These are phyloP conservation scores for Dendropsophus ebraccatus DNA, from an alignment of 2,113 vertebrate genomes.

Conservation along the genomic window DNA sequence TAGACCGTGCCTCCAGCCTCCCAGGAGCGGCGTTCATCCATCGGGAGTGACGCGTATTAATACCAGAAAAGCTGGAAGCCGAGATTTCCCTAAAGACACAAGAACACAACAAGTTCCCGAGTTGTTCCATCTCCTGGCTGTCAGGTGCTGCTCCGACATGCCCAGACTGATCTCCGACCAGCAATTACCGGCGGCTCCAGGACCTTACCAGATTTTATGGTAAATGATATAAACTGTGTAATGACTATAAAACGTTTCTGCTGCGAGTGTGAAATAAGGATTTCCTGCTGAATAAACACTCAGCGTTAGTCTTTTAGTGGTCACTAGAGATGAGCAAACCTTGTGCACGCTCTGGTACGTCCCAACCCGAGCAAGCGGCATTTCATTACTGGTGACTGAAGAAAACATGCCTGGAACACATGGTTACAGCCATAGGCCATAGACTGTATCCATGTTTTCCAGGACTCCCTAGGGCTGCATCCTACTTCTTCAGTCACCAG, in stretches of 20 bases:
- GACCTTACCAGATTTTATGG: not conserved
- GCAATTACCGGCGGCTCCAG: not conserved
- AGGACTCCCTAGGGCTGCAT: too few relatives aligned
- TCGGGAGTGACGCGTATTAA: not conserved
- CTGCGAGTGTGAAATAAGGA: constrained; percentile 24
- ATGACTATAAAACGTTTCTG: constrained; percentile 30
- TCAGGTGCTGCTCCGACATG: constrained; percentile 22
- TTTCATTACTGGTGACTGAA: too few relatives aligned
- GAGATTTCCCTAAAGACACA: constrained; percentile 9
- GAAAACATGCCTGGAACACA: too few relatives aligned
- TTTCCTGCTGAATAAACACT: not conserved
- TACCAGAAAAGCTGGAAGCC: not conserved
- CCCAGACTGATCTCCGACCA: constrained; percentile 8
- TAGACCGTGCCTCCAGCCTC: not conserved
- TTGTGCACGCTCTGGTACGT: too few relatives aligned
- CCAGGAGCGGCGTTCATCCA: not conserved
- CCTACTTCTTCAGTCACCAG: too few relatives aligned
- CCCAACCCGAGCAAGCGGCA: too few relatives aligned
- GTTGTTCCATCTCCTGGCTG: not conserved
- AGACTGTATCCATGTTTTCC: too few relatives aligned
- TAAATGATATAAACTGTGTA: not conserved
- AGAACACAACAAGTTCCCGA: constrained; percentile 6
- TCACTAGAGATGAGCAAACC: too few relatives aligned
- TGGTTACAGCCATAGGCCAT: too few relatives aligned
- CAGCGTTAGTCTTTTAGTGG: not conserved